phyloP scores from a whole-genome alignment of 2,888 invertebrate species.

The Liposcelis brunnea region DNA sequence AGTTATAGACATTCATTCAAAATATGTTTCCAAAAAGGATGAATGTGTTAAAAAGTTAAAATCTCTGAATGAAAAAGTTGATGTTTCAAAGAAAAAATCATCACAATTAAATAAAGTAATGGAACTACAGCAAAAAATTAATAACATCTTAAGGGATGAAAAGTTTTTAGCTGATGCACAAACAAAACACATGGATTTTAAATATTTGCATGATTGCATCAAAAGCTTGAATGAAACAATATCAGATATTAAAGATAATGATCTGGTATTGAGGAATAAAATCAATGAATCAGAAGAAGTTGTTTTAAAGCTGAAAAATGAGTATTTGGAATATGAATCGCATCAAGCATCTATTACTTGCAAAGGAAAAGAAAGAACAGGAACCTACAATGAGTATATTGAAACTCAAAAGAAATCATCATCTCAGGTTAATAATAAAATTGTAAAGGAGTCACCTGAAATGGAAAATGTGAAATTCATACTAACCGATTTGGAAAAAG shows the following conservation, averaged over 20 bases:
- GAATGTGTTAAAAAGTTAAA: background rate
- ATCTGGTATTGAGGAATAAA: slow-evolving; percentile 1
- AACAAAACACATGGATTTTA: slow-evolving; percentile 15
- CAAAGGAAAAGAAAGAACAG: background rate
- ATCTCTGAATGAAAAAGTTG: too few relatives aligned
- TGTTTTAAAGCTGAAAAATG: slow-evolving; percentile 12
- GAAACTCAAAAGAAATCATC: too few relatives aligned
- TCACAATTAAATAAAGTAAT: slow-evolving; percentile 9
- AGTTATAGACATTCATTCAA: background rate
- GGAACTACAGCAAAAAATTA: background rate
- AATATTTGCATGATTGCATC: slow-evolving; percentile 14
- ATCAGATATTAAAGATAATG: slow-evolving; percentile 12
- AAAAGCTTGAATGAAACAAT: slow-evolving; percentile 11
- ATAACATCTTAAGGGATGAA: slow-evolving; percentile 2
- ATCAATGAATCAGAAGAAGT: slow-evolving; percentile 1
- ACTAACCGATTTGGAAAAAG: background rate
- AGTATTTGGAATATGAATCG: slow-evolving; percentile 15
- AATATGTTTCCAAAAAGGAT: slow-evolving; percentile 1
- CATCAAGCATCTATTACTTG: slow-evolving; percentile 11
- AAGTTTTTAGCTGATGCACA: background rate
- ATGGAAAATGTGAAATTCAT: slow-evolving; percentile 7
- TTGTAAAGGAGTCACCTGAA: slow-evolving; percentile 2
- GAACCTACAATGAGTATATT: slow-evolving; percentile 6
- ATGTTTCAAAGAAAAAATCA: too few relatives aligned
- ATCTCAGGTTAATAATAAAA: too few relatives aligned